These are phyloP conservation scores for Bombus impatiens DNA, from an alignment of 1,140 invertebrate genomes.

Conservation along the genomic window DNA sequence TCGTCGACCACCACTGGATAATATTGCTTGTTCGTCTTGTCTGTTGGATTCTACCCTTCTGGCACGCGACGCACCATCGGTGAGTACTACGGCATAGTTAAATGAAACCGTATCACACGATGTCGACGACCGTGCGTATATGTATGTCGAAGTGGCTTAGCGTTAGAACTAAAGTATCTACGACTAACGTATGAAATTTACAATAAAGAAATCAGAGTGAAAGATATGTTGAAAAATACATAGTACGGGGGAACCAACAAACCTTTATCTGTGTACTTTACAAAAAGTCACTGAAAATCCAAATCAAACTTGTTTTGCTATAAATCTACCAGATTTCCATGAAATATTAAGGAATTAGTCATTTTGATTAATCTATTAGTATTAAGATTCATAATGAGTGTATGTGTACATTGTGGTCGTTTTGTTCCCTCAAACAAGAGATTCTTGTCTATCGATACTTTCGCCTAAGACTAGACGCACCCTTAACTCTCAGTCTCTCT, in stretches of 20 bases:
- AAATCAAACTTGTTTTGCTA: neutral
- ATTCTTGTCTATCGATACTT: constrained; percentile 19
- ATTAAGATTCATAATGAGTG: neutral
- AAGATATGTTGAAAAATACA: neutral
- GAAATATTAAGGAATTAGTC: neutral
- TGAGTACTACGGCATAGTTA: constrained; percentile 5
- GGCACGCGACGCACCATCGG: constrained; percentile 10
- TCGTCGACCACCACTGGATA: constrained; percentile 34
- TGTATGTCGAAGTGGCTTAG: neutral
- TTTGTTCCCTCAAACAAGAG: neutral
- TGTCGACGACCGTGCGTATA: neutral
- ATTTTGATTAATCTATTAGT: neutral
- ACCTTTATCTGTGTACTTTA: neutral
- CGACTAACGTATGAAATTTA: neutral
- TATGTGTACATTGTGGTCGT: neutral
- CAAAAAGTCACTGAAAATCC: neutral
- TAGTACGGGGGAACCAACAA: neutral
- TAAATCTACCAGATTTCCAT: neutral
- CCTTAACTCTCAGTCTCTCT: constrained; percentile 15
- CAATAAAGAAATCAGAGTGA: neutral
- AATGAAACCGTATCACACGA: neutral
- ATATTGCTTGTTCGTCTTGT: constrained; percentile 26
- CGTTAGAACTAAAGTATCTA: neutral
- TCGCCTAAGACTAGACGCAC: constrained; percentile 36
- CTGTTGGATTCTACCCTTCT: constrained; percentile 49